A percentile compares a stretch with the other conserved stretches of the same genome.
phyloP scores from a whole-genome alignment of 2,797 vertebrate species.

The Clangula hyemalis region DNA sequence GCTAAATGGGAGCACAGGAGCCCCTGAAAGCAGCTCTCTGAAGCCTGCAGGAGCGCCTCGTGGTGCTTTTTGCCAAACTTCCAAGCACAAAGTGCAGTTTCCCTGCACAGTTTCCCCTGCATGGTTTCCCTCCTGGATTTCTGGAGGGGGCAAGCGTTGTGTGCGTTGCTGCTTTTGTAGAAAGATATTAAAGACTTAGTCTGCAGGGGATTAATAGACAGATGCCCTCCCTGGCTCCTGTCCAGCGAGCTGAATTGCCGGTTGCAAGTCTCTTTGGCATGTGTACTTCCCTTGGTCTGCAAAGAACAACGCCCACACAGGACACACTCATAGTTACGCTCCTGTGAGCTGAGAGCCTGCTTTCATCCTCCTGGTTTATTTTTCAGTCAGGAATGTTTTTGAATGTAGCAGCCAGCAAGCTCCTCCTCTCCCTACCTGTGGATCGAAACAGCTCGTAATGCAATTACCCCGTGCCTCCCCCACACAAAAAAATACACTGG shows the following conservation, averaged over 20 bases:
- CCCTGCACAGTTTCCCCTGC: not conserved
- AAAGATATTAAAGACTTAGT: not conserved
- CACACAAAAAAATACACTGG: not conserved
- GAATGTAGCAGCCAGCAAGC: constrained; percentile 33
- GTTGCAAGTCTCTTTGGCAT: not conserved
- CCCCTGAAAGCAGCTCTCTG: not conserved
- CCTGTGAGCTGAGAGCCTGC: not conserved
- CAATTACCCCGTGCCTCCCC: not conserved
- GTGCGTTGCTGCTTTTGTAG: not conserved
- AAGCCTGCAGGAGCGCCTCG: not conserved
- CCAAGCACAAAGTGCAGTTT: not conserved
- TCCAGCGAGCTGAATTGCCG: not conserved
- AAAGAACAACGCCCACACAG: constrained; percentile 48
- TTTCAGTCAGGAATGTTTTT: constrained; percentile 24
- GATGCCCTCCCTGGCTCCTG: constrained; percentile 23
- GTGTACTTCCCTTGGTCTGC: not conserved
- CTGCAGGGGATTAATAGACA: constrained; percentile 50
- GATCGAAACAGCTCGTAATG: not conserved
- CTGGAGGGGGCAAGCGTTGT: not conserved
- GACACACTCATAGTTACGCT: constrained; percentile 13
- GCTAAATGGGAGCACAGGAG: not conserved
- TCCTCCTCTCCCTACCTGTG: constrained; percentile 71
- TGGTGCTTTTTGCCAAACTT: not conserved
- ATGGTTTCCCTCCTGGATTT: not conserved
- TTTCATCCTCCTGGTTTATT: constrained; percentile 29